Base-by-base conservation (phyloP, 2,797 vertebrate species). In the Cirrhinus molitorella region DNA sequence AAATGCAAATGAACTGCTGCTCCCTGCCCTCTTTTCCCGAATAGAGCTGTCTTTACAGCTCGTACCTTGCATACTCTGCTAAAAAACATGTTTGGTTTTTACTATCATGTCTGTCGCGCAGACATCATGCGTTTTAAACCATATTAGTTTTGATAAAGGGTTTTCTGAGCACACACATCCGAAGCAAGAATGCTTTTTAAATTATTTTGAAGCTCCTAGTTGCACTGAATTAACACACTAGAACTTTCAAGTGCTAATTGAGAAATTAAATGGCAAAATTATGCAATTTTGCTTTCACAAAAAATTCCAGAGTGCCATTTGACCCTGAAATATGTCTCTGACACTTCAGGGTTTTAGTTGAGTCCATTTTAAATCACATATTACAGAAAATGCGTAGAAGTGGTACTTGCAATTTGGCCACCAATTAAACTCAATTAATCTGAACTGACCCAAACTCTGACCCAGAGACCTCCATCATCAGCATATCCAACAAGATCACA, bases 381-480 rank as follows among this genome's bases (percentile, higher is more conserved):
- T 45, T 71, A 21, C 17, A 59, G 37, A 11, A 80, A 80, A 80
- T 28, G n/a, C n/a, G 40, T 25, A 40, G n/a, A 53, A 68, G 40
- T 55, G 1, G 40, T 40, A 9, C 10, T 68, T 25, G 21, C 34
- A 40, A 16, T 45, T 59, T 71, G 21, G 40, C 19, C 25, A 43
- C 8, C 40, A 80, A 61, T 70, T 71, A 61, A 76, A 45, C n/a
- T 76, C 34, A 25, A 4, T 55, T 55, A 47, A 34, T 72, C 55
- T 34, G 17, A 81, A 45, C 40, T 16, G 28, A 73, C 16, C 68
- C 1, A 34, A 61, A 61, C 19, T 63, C 55, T 73, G 68, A 74
- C 53, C 37, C 67, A 61, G 49, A 23, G 53, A 59, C 34, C 16
- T 11, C 14, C 28, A 65, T 79, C 13, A 31, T n/a, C 28, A 37